Percentiles rank a stretch among this genome's conserved stretches.
Conservation (phyloP, 2,797 vertebrate species). For the Sciurus vulgaris region DNA sequence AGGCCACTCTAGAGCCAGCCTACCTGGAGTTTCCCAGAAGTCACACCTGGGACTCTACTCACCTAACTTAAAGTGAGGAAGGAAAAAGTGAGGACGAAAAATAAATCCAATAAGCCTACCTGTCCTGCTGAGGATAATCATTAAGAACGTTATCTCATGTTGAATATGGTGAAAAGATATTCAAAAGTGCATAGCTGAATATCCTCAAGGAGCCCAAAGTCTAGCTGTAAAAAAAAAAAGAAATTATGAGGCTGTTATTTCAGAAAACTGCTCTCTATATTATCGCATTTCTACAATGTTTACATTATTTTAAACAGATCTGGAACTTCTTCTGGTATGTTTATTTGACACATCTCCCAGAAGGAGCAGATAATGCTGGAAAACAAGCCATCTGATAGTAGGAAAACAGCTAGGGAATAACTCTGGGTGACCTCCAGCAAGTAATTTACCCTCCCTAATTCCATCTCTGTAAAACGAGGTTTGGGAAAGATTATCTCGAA, state of each 20-base stretch:
- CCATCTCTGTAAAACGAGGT: background rate
- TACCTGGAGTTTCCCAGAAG: background rate
- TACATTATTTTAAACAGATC: background rate
- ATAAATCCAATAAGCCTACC: background rate
- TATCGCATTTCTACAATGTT: background rate
- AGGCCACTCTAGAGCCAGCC: background rate
- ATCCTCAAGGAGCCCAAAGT: constrained; percentile 3
- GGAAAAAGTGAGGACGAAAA: background rate
- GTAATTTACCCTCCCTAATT: background rate
- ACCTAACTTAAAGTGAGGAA: background rate
- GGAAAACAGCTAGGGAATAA: background rate
- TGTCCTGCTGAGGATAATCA: constrained; percentile 23
- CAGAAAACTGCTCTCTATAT: background rate
- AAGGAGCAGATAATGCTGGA: background rate
- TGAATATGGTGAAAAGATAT: background rate
- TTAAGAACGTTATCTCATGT: constrained; percentile 1
- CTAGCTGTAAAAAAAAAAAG: background rate
- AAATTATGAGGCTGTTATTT: background rate
- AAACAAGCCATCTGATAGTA: background rate
- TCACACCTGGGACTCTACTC: background rate
- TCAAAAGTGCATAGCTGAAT: background rate
- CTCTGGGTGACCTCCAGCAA: background rate
- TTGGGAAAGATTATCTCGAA: background rate
- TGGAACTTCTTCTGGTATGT: background rate
- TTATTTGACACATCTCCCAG: background rate